Evolutionary conservation across 2,888 invertebrate species (phyloP), one percentile per base, ranked within the genome.

Genomic region (Pristionchus maxplancki): DNA sequence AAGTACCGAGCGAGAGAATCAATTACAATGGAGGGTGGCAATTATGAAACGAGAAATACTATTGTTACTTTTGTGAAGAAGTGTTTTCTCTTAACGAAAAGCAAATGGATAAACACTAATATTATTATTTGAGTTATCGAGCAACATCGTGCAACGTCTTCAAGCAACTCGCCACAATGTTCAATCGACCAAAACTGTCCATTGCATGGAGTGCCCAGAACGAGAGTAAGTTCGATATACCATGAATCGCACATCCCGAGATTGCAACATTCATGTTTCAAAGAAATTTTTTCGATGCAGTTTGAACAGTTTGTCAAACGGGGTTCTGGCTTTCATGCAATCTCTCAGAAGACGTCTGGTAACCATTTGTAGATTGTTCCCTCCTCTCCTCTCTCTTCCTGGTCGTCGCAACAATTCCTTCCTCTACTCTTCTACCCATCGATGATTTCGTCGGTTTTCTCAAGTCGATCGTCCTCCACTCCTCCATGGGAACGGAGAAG

Each of bases 381-480:
- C 78, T 85, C 44, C 85, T 85, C 1, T 64, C 40, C 17, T 87
- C 86, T 1, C 34, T 87, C 34, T 15, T 34, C 3, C 34, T 67
- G 11, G 71, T 50, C 0, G n/a, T 71, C 31, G 71, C 71, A 1
- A n/a, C 86, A 31, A 34, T 87, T 31, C 50, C 67, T 50, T 71
- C 86, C 24, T 48, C 67, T 8, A 13, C 48, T 34, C 71, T 87
- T 34, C 86, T 87, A 11, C 86, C 71, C 8, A 50, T 87, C 34
- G 86, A 71, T 11, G 71, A 67, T 20, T 87, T 87, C 34, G 86
- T 87, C 37, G 15, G n/a, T 28, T n/a, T 87, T 4, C 86, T 87
- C 86, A 87, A 71, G 48, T 67, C 86, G 20, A 17, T 44, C 17
- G 13, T 87, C 0, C 50, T 50, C 31, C 71, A 67, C 24, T 15